Evolutionary conservation across 2,888 invertebrate species (phyloP), one percentile per base, ranked within the genome.

Genomic region (Cotesia congregata): DNA sequence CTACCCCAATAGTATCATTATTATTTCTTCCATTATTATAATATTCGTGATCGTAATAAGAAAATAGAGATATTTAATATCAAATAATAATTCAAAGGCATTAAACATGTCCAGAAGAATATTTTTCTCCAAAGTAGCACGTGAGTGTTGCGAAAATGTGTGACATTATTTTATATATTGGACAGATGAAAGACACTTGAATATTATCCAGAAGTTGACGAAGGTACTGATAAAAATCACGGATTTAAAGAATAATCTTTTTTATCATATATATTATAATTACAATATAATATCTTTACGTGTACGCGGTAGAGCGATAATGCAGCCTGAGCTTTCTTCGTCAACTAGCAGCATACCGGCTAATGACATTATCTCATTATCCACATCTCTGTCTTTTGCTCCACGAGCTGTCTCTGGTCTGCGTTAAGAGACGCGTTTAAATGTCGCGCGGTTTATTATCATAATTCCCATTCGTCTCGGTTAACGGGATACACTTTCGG

Each of bases 401-500:
- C 40, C 12, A 5, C 60, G n/a, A 70, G 50, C 20, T 17, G 38
- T 60, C 70, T 59, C 59, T 38, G 70, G 64, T 67, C 38, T 38
- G 71, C 60, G 64, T 72, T 61, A 72, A 71, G 72, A 41, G 67
- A 65, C 71, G 60, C 76, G 17, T 76, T 76, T 41, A 75, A 75
- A 75, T 75, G 61, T 59, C 67, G 59, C 64, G 17, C 30, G 6
- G 41, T 65, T 76, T 67, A 76, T 76, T 76, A 76, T 76, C 76
- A 76, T 72, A 72, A 74, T 78, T 74, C 72, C 60, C 72, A 71
- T 71, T 76, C 67, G 62, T 68, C 70, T 17, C 38, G 61, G 60
- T 73, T 67, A 69, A 78, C 72, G 67, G 74, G 69, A 77, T 77
- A 75, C 76, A 78, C 74, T 77, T 78, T 77, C 77, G 75, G 79